Conservation (phyloP, 2,113 vertebrate genomes). For the Oreocharis arfaki region DNA sequence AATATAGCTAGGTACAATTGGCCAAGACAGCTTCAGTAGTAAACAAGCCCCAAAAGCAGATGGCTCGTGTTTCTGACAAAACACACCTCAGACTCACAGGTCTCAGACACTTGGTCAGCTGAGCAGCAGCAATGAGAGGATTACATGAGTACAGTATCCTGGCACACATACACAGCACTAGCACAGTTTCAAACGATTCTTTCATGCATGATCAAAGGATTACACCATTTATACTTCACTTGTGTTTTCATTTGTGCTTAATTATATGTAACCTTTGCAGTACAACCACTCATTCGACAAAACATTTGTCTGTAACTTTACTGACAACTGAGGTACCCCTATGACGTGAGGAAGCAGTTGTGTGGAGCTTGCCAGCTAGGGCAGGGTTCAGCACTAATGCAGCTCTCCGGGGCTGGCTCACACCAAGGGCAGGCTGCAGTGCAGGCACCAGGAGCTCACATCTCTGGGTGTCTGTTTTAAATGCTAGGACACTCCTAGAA, state of each 20-base stretch:
- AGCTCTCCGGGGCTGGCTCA: not conserved
- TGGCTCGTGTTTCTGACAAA: accelerated
- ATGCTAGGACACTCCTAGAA: not conserved
- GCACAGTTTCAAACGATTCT: not conserved
- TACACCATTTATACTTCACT: not conserved
- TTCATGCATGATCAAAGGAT: not conserved
- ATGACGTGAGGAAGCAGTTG: accelerated
- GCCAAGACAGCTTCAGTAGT: not conserved
- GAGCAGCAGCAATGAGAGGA: not conserved
- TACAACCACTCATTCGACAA: not conserved
- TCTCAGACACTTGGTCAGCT: not conserved
- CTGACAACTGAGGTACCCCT: not conserved
- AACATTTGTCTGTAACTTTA: not conserved
- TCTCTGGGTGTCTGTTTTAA: not conserved
- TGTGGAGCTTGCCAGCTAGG: not conserved
- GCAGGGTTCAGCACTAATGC: not conserved
- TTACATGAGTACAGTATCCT: accelerated
- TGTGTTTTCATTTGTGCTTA: not conserved
- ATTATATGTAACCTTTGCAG: not conserved
- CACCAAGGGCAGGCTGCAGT: not conserved
- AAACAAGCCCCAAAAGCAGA: not conserved
- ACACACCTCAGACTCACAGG: not conserved
- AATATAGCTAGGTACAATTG: not conserved
- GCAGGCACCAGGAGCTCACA: not conserved
- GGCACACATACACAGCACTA: not conserved